These are phyloP conservation scores for Tanypteryx hageni DNA, from an alignment of 2,888 invertebrate genomes.

Conservation along the genomic window DNA sequence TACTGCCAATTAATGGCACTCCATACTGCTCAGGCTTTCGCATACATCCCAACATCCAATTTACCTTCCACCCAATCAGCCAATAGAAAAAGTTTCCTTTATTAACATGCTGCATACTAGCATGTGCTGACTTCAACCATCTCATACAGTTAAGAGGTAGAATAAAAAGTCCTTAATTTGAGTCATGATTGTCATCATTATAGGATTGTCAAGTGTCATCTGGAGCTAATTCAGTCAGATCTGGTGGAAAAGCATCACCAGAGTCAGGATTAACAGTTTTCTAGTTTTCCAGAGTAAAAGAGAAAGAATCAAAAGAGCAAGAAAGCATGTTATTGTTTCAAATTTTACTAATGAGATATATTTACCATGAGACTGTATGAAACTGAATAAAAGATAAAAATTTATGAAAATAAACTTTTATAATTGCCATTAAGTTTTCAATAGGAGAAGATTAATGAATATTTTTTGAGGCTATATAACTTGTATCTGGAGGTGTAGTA, in stretches of 20 bases:
- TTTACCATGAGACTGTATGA: background rate
- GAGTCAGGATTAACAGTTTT: constrained; percentile 31
- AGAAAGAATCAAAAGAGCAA: background rate
- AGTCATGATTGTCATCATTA: constrained; percentile 45
- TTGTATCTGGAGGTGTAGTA: background rate
- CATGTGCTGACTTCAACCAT: constrained; percentile 62
- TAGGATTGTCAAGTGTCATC: constrained; percentile 56
- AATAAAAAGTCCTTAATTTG: constrained; percentile 59
- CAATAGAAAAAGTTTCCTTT: constrained; percentile 57
- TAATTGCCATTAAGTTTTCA: background rate
- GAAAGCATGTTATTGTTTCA: background rate
- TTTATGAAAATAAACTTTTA: background rate
- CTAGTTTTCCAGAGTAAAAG: constrained; percentile 17
- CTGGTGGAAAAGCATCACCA: background rate
- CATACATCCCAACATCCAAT: constrained; percentile 61
- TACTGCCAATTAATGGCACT: constrained; percentile 52
- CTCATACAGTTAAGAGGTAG: constrained; percentile 61
- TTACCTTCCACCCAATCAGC: constrained; percentile 62
- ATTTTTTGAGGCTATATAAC: background rate
- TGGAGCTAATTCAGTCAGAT: constrained; percentile 57
- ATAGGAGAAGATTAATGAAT: background rate
- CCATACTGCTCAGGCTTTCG: constrained; percentile 61
- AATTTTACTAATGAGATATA: background rate
- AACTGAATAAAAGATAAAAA: background rate
- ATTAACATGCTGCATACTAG: constrained; percentile 63